Percentiles rank a stretch among this genome's conserved stretches.
These are phyloP conservation scores for Calephelis nemesis DNA, from an alignment of 1,140 invertebrate genomes.

Conservation along the genomic window DNA sequence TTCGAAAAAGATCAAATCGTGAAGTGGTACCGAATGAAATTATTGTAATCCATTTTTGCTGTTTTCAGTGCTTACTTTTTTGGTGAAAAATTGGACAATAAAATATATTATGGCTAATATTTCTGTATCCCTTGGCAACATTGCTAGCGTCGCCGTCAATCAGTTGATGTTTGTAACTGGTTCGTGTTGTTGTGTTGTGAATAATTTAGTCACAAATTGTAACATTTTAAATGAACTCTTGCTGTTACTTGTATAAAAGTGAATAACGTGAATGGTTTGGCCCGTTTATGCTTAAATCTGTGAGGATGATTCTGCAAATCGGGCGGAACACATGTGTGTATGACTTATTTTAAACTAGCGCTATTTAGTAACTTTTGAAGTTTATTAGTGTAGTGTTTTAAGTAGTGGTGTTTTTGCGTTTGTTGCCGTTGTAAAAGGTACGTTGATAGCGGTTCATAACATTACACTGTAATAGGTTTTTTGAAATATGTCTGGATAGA, in stretches of 20 bases:
- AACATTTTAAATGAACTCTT: conserved; percentile 7
- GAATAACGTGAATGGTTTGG: not conserved
- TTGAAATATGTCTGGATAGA: too few relatives aligned
- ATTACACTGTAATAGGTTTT: too few relatives aligned
- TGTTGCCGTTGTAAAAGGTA: conserved; percentile 13
- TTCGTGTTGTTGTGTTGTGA: conserved; percentile 23
- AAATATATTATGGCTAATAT: too few relatives aligned
- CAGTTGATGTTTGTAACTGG: conserved; percentile 24
- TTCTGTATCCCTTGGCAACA: not conserved
- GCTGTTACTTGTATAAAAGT: not conserved
- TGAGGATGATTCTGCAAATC: not conserved
- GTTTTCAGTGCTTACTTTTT: too few relatives aligned
- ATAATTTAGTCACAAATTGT: not conserved
- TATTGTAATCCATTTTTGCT: too few relatives aligned
- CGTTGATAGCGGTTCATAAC: not conserved
- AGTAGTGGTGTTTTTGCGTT: conserved; percentile 11
- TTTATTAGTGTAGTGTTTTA: conserved; percentile 11
- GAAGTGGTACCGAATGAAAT: too few relatives aligned
- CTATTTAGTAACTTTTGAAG: conserved; percentile 9
- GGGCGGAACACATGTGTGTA: conserved; percentile 8
- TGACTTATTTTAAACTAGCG: conserved; percentile 4
- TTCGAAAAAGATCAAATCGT: too few relatives aligned
- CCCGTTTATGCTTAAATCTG: not conserved
- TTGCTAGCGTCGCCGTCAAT: conserved; percentile 23
- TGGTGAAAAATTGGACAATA: too few relatives aligned